These are phyloP conservation scores for Luffia ferchaultella DNA, from an alignment of 2,888 invertebrate species.

Conservation along the genomic window DNA sequence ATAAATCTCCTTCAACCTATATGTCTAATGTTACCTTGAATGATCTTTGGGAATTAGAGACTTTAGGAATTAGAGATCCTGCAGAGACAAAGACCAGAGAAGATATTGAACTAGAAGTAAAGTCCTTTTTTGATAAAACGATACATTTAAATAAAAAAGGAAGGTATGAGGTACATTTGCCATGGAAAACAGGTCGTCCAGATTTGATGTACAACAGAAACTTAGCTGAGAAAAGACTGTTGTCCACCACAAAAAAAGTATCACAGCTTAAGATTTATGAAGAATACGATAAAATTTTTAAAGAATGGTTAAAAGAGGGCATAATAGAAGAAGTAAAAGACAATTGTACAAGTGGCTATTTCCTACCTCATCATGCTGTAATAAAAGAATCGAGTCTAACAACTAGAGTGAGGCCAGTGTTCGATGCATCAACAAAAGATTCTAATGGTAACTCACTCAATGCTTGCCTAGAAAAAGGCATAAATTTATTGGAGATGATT, in stretches of 20 bases:
- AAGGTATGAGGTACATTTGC: too few species aligned
- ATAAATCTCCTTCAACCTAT: too few species aligned
- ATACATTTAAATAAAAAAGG: too few species aligned
- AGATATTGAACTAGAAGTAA: too few species aligned
- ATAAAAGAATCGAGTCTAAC: conserved; percentile 17
- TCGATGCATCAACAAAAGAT: conserved; percentile 19
- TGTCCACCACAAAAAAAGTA: conserved; percentile 1
- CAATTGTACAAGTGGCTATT: conserved; percentile 7
- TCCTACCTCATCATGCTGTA: conserved; percentile 20
- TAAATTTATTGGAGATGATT: conserved; percentile 18
- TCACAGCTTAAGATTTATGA: neutral
- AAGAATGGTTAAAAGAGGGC: neutral
- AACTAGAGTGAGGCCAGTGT: conserved; percentile 21
- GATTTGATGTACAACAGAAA: too few species aligned
- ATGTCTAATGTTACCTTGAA: too few species aligned
- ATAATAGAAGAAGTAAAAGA: neutral
- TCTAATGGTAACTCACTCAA: conserved; percentile 20
- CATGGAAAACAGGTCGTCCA: too few species aligned
- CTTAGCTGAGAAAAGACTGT: too few species aligned
- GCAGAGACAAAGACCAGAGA: too few species aligned
- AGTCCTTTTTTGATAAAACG: too few species aligned
- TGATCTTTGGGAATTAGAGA: too few species aligned
- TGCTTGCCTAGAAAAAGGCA: conserved; percentile 21
- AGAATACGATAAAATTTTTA: conserved; percentile 1
- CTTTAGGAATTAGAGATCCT: too few species aligned